Conservation (phyloP, 2,113 vertebrate species). For the Pristiophorus japonicus region DNA sequence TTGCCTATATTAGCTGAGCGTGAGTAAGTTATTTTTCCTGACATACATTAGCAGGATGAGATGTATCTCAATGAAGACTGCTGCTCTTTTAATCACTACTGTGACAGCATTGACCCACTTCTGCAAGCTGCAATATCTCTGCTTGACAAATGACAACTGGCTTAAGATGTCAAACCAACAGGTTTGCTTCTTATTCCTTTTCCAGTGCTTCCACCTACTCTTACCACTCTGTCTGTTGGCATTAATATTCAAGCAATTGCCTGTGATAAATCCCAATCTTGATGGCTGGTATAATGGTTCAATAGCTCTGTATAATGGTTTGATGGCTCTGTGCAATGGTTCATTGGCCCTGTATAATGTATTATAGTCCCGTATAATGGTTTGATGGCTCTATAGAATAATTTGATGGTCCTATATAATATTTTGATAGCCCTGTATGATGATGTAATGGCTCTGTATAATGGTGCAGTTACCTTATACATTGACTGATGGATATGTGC, state of each 20-base stretch:
- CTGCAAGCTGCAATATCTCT: conserved; percentile 24
- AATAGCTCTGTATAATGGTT: conserved; percentile 10
- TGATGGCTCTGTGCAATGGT: conserved; percentile 20
- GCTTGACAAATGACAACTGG: conserved; percentile 21
- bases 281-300: conserved; percentile 16
- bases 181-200: conserved; percentile 4
- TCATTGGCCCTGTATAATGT: conserved; percentile 15
- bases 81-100: conserved; percentile 31
- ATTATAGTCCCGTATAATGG: not conserved
- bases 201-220: not conserved
- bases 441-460: not conserved
- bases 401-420: conserved; percentile 18
- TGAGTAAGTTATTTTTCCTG: not conserved
- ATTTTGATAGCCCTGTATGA: not conserved
- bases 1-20: not conserved
- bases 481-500: not conserved
- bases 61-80: not conserved
- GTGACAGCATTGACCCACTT: conserved; percentile 17
- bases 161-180: conserved; percentile 21
- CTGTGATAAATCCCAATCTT: conserved; percentile 33
- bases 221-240: not conserved
- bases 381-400: not conserved
- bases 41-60: not conserved
- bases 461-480: not conserved
- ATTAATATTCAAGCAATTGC: conserved; percentile 34